phyloP scores from a whole-genome alignment of 2,113 vertebrate genomes.

The Megalops atlanticus region DNA sequence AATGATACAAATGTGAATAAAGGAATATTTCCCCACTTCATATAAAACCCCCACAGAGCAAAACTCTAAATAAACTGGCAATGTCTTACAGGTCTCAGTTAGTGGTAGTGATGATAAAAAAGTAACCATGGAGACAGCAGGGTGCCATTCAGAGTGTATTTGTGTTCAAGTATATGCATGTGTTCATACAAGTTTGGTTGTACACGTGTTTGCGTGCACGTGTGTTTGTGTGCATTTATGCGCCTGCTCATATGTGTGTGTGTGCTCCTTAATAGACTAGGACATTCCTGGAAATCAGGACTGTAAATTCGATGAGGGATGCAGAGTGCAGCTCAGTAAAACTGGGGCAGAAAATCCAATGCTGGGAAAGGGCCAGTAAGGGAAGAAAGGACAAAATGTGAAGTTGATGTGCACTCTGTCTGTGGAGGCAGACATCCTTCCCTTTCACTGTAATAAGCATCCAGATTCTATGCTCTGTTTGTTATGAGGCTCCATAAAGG shows the following conservation, averaged over 20 bases:
- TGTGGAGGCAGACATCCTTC: constrained; percentile 17
- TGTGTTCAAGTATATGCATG: constrained; percentile 4
- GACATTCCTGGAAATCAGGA: constrained; percentile 33
- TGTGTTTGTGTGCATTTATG: not conserved
- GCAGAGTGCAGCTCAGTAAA: constrained; percentile 44
- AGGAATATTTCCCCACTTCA: constrained; percentile 18
- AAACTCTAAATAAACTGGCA: constrained; percentile 22
- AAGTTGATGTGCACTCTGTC: not conserved
- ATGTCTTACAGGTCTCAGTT: constrained; percentile 24
- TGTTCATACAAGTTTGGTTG: not conserved
- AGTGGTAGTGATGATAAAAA: constrained; percentile 14
- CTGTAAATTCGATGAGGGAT: constrained; percentile 40
- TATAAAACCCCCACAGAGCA: constrained; percentile 15
- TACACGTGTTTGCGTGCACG: not conserved
- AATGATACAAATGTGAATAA: constrained; percentile 12
- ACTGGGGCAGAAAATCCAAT: constrained; percentile 53
- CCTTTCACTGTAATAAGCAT: not conserved
- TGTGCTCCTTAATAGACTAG: constrained; percentile 21
- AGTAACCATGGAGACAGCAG: constrained; percentile 28
- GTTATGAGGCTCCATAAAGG: constrained; percentile 12
- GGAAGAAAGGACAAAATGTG: constrained; percentile 27
- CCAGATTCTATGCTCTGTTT: constrained; percentile 17
- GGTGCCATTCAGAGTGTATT: constrained; percentile 13
- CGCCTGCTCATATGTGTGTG: constrained; percentile 9
- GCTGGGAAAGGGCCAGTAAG: constrained; percentile 32